Evolutionary conservation across 2,797 vertebrate genomes (phyloP).

Genomic region (Poecilia picta): DNA sequence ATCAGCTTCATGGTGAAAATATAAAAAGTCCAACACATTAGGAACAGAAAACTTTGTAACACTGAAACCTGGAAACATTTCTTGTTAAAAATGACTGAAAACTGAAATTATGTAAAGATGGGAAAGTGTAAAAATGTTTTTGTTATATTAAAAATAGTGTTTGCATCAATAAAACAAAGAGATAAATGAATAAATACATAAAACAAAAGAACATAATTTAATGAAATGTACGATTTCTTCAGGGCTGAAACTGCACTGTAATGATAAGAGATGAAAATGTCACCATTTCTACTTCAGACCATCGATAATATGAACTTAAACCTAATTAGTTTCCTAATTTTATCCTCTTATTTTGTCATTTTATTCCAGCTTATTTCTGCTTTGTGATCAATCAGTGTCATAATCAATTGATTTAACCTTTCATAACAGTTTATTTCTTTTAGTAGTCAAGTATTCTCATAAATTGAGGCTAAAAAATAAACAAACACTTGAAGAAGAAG

Average conservation of each 20-base stretch:
- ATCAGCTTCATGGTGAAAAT: not conserved
- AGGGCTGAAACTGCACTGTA: not conserved
- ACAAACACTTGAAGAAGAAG: not conserved
- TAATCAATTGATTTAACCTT: not conserved
- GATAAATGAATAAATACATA: not conserved
- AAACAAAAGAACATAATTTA: not conserved
- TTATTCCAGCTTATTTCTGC: not conserved
- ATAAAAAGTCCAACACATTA: not conserved
- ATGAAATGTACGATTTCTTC: not conserved
- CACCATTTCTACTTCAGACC: not conserved
- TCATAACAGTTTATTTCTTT: not conserved
- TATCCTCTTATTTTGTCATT: not conserved
- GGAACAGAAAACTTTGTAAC: not conserved
- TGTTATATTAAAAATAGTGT: no score
- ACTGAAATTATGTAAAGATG: not conserved
- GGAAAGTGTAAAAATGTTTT: not conserved
- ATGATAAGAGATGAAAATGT: not conserved
- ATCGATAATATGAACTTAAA: not conserved
- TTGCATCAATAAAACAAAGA: not conserved
- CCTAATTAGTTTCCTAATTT: not conserved
- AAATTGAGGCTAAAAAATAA: not conserved
- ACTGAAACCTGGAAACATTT: not conserved
- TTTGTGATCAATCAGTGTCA: not conserved
- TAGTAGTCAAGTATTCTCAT: not conserved
- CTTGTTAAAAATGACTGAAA: not conserved